Conservation (phyloP, 2,797 vertebrate genomes). For the Cossypha dichroa region DNA sequence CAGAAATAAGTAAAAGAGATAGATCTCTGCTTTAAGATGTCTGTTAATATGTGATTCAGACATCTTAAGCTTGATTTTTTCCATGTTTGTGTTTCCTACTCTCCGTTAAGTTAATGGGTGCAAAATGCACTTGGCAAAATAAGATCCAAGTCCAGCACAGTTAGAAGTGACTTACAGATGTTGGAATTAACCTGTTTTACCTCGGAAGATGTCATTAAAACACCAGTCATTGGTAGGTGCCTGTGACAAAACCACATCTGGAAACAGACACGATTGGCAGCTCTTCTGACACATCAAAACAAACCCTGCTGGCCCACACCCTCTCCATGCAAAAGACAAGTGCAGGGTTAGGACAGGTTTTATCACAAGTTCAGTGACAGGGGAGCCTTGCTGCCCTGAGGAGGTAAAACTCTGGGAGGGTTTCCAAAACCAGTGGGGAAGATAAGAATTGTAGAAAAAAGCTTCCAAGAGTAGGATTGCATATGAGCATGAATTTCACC, state of each 20-base stretch:
- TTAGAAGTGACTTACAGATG: background rate
- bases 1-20: background rate
- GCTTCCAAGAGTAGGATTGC: background rate
- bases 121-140: background rate
- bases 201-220: background rate
- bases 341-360: background rate
- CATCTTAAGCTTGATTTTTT: background rate
- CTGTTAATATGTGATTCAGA: background rate
- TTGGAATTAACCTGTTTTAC: background rate
- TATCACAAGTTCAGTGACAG: background rate
- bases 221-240: background rate
- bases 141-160: background rate
- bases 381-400: background rate
- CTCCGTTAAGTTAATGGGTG: background rate
- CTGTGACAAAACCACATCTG: background rate
- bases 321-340: background rate
- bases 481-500: background rate
- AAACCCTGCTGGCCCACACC: background rate
- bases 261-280: background rate
- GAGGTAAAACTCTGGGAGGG: background rate
- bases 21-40: background rate
- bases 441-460: background rate
- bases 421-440: background rate
- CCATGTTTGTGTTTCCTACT: background rate
- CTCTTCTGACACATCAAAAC: background rate